Percentiles rank a stretch among this genome's conserved stretches.
phyloP scores from a whole-genome alignment of 2,113 vertebrate genomes.

The Chrysemys picta region DNA sequence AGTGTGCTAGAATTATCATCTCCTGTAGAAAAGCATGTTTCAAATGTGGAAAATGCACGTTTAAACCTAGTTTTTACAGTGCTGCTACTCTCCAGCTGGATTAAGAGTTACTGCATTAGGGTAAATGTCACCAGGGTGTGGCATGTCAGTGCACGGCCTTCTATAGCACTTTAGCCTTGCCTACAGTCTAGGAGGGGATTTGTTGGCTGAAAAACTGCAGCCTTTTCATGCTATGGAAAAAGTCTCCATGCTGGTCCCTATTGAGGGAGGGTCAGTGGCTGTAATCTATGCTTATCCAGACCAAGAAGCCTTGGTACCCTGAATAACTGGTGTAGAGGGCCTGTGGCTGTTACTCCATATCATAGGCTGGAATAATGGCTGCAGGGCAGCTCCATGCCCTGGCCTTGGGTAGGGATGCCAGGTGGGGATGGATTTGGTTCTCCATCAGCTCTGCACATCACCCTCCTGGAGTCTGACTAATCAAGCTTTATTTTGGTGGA shows the following conservation, averaged over 20 bases:
- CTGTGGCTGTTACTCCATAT: not conserved
- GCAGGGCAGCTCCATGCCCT: not conserved
- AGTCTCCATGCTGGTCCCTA: not conserved
- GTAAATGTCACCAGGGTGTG: rapidly evolving
- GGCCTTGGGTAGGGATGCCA: not conserved
- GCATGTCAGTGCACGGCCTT: not conserved
- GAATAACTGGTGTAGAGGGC: not conserved
- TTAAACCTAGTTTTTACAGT: not conserved
- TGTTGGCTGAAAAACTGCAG: not conserved
- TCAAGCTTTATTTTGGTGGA: not conserved
- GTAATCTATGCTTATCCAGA: not conserved
- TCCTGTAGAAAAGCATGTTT: not conserved
- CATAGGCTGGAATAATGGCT: not conserved
- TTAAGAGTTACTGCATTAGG: rapidly evolving
- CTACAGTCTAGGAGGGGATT: rapidly evolving
- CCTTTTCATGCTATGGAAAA: not conserved
- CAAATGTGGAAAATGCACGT: not conserved
- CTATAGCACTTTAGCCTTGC: not conserved
- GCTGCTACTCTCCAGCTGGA: not conserved
- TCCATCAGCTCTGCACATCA: not conserved
- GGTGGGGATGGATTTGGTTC: not conserved
- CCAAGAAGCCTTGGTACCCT: not conserved
- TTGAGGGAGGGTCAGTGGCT: not conserved
- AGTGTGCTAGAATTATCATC: not conserved
- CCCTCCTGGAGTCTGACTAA: not conserved